Percentiles rank a stretch among this genome's conserved stretches.
phyloP scores from a whole-genome alignment of 2,797 vertebrate species.

The Acanthiza pusilla region DNA sequence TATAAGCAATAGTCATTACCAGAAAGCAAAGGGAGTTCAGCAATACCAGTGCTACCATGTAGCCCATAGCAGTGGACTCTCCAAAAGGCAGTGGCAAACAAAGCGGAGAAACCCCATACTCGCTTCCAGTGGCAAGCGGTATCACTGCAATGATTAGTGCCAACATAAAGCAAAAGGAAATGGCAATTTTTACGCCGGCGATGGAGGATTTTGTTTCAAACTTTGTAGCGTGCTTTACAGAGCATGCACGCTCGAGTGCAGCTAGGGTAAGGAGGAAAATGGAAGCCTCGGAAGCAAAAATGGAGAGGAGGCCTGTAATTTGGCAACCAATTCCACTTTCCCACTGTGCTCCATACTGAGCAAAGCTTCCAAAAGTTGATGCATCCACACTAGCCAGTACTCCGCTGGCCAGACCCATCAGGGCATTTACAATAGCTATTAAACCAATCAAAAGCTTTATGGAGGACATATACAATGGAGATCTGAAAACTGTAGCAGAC shows the following conservation, averaged over 20 bases:
- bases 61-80: constrained; percentile 75
- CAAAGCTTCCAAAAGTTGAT: constrained; percentile 88
- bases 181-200: constrained; percentile 54
- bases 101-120: constrained; percentile 81
- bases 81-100: constrained; percentile 85
- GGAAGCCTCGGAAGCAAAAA: constrained; percentile 86
- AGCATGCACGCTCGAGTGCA: constrained; percentile 82
- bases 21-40: constrained; percentile 90
- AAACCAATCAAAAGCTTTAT: constrained; percentile 85
- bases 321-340: constrained; percentile 86
- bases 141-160: constrained; percentile 78
- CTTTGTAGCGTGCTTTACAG: constrained; percentile 63
- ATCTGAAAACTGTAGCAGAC: constrained; percentile 81
- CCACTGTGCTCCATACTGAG: constrained; percentile 84
- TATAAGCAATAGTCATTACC: constrained; percentile 86
- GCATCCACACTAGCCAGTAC: constrained; percentile 84
- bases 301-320: constrained; percentile 82
- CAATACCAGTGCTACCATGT: constrained; percentile 82
- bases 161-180: constrained; percentile 76
- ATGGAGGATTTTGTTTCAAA: constrained; percentile 66
- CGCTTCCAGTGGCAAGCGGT: constrained; percentile 77
- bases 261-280: constrained; percentile 89
- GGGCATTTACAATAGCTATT: constrained; percentile 81
- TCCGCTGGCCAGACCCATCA: constrained; percentile 84
- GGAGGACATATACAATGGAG: constrained; percentile 73